Base-by-base conservation (phyloP, 2,113 vertebrate species). In the Euleptes europaea region DNA sequence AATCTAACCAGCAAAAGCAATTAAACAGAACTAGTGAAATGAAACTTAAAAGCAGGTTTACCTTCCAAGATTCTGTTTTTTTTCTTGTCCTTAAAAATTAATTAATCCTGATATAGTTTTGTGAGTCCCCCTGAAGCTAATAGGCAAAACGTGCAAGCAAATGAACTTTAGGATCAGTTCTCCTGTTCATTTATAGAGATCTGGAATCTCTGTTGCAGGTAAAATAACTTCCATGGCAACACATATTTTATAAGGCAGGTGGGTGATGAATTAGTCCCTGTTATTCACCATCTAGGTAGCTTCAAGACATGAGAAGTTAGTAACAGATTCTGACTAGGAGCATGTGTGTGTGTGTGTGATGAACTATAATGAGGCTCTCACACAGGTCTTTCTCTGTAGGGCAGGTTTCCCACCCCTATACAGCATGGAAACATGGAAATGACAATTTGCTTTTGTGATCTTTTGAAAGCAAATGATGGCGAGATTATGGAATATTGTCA, bases 41-140 rank as follows among this genome's bases (percentile, higher is more conserved):
- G 26, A 86, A 77, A 23, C 49, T 80, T 49, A 80, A 35, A 80
- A 49, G 28, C 44, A n/a, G 60, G 9, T 75, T 86, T 79, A 54
- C 74, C 47, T 65, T 70, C 67, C 42, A 85, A 72, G 15, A 40
- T 73, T 65, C 33, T 63, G 8, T 28, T 12, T 63, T 54, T 38
- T 57, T 23, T 57, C 44, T 33, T 63, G n/a, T 19, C n/a, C 84
- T 85, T 85, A 65, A 79, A 78, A 78, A 78, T 79, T 72, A 85
- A 85, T 84, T 84, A 76, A 40, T n/a, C 2, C 47, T 77, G 65
- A 69, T 67, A 77, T 23, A n/a, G 35, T 21, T 76, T 84, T 70
- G 47, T 70, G 65, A 69, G 65, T 69, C 65, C 63, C 19, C 38
- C 23, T 76, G 60, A 84, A 76, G 47, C 60, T 67, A 40, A 78